These are phyloP conservation scores for Agonopterix heracliana DNA, from an alignment of 2,888 invertebrate species.

Conservation along the genomic window DNA sequence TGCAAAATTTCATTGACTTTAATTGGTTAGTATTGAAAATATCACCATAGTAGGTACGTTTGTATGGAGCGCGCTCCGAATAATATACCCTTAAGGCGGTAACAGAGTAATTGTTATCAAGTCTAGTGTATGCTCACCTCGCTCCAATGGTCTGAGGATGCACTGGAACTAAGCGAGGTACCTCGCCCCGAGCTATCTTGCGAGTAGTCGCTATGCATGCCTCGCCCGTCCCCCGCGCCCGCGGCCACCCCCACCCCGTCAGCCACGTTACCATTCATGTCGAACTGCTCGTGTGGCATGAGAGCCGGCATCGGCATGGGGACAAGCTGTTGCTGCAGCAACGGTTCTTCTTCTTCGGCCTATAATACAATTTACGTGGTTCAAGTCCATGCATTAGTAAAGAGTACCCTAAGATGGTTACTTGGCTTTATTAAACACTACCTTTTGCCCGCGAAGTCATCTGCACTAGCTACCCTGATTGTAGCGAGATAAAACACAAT, in stretches of 20 bases:
- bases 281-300: slow-evolving; percentile 32
- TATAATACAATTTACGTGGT: slow-evolving; percentile 2
- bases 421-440: too few relatives aligned
- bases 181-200: slow-evolving; percentile 63
- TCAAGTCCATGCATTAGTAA: too few relatives aligned
- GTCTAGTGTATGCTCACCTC: slow-evolving; percentile 28
- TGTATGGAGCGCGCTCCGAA: too few relatives aligned
- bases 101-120: too few relatives aligned
- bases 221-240: slow-evolving; percentile 64
- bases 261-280: slow-evolving; percentile 43
- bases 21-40: too few relatives aligned
- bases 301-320: slow-evolving; percentile 24
- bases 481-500: too few relatives aligned
- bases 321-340: slow-evolving; percentile 15
- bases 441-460: too few relatives aligned
- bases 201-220: slow-evolving; percentile 63
- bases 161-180: slow-evolving; percentile 53
- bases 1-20: too few relatives aligned
- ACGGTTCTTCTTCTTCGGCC: slow-evolving; percentile 22
- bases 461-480: too few relatives aligned
- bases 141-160: slow-evolving; percentile 49
- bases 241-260: slow-evolving; percentile 40
- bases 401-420: too few relatives aligned
- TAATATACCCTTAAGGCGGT: too few relatives aligned
- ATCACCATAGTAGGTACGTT: too few relatives aligned